Evolutionary conservation across 2,797 vertebrate genomes (phyloP).

Genomic region (Petrocephalus sullivani): DNA sequence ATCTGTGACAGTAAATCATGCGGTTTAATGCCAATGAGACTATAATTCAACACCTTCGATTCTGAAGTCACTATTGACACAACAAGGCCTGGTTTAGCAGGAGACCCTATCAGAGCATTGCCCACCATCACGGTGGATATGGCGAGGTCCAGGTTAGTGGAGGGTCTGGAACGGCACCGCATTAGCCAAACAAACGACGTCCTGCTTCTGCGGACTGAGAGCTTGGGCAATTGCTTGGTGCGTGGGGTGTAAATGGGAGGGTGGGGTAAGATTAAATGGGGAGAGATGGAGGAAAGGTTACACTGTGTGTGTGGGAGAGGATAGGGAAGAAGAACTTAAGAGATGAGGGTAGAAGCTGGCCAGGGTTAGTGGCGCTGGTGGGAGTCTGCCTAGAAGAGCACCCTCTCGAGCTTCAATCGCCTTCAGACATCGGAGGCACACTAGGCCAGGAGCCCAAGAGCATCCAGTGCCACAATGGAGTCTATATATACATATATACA

Average conservation of each 20-base stretch:
- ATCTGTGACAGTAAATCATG: background rate
- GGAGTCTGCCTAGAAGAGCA: background rate
- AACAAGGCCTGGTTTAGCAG: slow-evolving; percentile 63
- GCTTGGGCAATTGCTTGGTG: background rate
- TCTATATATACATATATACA: background rate
- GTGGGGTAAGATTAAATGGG: background rate
- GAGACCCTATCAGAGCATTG: slow-evolving; percentile 52
- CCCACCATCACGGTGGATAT: slow-evolving; percentile 22
- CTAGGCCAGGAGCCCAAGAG: background rate
- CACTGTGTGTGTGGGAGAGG: background rate
- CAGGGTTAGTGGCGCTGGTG: background rate
- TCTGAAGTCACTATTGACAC: slow-evolving; percentile 27
- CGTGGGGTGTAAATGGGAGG: background rate
- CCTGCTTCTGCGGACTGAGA: slow-evolving; percentile 12
- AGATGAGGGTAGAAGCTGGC: background rate
- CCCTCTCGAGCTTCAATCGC: background rate
- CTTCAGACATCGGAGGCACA: background rate
- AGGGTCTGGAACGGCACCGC: slow-evolving; percentile 46
- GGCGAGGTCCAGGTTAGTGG: slow-evolving; percentile 42
- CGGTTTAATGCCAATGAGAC: background rate
- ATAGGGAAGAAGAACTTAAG: background rate
- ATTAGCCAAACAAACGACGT: slow-evolving; percentile 28
- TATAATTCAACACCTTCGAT: background rate
- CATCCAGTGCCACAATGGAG: background rate
- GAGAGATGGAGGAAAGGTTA: background rate